Base-by-base conservation (phyloP, 92 coral and sea anemone genomes). In the Montipora capitata region DNA sequence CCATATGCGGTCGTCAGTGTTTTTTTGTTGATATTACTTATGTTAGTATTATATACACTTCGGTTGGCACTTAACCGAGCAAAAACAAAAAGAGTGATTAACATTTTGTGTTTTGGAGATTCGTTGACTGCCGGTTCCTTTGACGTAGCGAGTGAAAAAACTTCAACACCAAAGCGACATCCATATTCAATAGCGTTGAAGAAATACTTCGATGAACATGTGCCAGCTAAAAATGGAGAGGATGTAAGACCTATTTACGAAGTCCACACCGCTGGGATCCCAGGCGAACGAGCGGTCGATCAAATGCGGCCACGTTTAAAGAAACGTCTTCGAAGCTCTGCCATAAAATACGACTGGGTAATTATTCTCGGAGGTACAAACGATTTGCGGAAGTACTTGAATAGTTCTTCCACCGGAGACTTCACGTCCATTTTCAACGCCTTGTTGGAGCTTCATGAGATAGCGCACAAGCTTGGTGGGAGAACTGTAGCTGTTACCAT, bases 311-410 rank as follows among this genome's bases (percentile, higher is more conserved):
- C 57, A n/a, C 74, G 96, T 35, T 87, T 93, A 10, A 67, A 72
- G 7, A 59, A 57, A 63, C 76, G 76, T 38, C 77, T 93, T 5
- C 62, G 81, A 61, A 41, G 49, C n/a, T 18, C 72, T 5, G 51
- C 14, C 5, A 70, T 12, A 16, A 64, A 83, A 9, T 96, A 89
- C 76, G 91, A 84, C 48, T 96, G 99, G 99, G 96, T 94, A 42
- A 62, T 96, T 11, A 92, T 96, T 35, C 85, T 96, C 2, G 92
- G 95, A 6, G 99, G 99, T 3, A 92, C 97, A 7, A 96, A 96
- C 81, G 99, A 96, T 74, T 65, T 96, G 59, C 35, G 27, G 49
- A 74, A 68, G 65, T 74, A 86, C 48, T 40, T 63, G 7, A 38
- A 69, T 49, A 45, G 15, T 8, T 51, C 66, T n/a, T 68, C 7